A percentile compares a stretch with the other conserved stretches of the same genome.
phyloP scores from a whole-genome alignment of 2,113 vertebrate species.

The Lophius piscatorius region DNA sequence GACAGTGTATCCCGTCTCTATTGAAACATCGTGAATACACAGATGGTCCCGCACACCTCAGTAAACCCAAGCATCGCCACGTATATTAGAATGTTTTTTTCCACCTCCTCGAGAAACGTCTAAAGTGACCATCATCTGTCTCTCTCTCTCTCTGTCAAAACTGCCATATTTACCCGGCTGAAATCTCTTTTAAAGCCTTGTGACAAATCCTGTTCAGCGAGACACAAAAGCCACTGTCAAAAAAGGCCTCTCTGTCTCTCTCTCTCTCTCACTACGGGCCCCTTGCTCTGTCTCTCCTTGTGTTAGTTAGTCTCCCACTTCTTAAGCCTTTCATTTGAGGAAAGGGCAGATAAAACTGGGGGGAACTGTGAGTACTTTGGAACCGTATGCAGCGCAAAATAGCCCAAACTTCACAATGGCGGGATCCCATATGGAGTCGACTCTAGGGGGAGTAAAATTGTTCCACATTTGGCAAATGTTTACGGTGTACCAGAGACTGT shows the following conservation, averaged over 20 bases:
- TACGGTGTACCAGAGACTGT: constrained; percentile 78
- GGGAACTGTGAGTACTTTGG: constrained; percentile 57
- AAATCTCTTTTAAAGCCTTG: constrained; percentile 80
- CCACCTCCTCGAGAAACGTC: constrained; percentile 57
- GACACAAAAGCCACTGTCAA: constrained; percentile 79
- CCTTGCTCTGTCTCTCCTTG: constrained; percentile 57
- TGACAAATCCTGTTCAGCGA: constrained; percentile 78
- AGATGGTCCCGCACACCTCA: constrained; percentile 51
- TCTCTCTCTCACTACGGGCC: constrained; percentile 36
- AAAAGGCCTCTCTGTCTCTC: constrained; percentile 65
- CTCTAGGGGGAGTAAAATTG: constrained; percentile 72
- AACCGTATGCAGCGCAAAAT: constrained; percentile 60
- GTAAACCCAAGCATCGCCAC: constrained; percentile 49
- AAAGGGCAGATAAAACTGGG: constrained; percentile 72
- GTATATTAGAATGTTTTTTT: constrained; percentile 48
- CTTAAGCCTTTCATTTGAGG: constrained; percentile 76
- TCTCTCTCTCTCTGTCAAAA: constrained; percentile 73
- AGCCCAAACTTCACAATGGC: constrained; percentile 72
- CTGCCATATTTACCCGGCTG: constrained; percentile 76
- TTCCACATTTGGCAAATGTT: constrained; percentile 83
- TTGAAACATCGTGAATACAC: constrained; percentile 70
- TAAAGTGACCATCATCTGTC: constrained; percentile 74
- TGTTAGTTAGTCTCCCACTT: constrained; percentile 75
- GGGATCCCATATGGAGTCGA: constrained; percentile 75
- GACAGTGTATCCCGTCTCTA: constrained; percentile 59